Evolutionary conservation across 1,140 invertebrate genomes (phyloP).

Genomic region (Anoplolepis gracilipes): DNA sequence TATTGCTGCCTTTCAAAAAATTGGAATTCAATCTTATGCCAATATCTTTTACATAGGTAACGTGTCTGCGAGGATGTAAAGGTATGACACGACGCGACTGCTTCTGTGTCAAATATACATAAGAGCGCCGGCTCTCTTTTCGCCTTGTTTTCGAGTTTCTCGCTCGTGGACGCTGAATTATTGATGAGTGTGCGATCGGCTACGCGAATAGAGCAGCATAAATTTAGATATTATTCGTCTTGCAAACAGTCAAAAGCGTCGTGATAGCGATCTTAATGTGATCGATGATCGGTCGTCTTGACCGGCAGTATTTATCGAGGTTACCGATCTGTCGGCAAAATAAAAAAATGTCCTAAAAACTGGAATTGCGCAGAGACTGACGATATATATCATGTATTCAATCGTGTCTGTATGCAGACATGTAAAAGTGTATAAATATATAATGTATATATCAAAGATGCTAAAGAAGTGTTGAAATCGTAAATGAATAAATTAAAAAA

Average conservation of each 20-base stretch:
- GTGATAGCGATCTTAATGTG: slow-evolving; percentile 64
- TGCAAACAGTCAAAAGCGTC: slow-evolving; percentile 36
- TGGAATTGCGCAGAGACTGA: slow-evolving; percentile 2
- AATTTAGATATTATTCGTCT: slow-evolving; percentile 74
- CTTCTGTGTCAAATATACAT: slow-evolving; percentile 25
- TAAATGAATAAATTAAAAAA: background rate
- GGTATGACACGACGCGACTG: slow-evolving; percentile 13
- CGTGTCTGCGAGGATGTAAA: slow-evolving; percentile 61
- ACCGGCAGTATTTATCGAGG: slow-evolving; percentile 63
- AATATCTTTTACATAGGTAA: slow-evolving; percentile 60
- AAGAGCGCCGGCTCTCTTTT: slow-evolving; percentile 65
- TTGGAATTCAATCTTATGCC: slow-evolving; percentile 68
- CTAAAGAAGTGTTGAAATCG: background rate
- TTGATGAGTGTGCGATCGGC: slow-evolving; percentile 74
- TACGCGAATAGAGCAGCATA: slow-evolving; percentile 56
- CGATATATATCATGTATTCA: background rate
- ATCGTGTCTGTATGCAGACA: background rate
- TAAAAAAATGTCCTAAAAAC: slow-evolving; percentile 47
- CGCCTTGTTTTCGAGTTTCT: slow-evolving; percentile 75
- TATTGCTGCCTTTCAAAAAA: slow-evolving; percentile 46
- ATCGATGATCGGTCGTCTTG: slow-evolving; percentile 65
- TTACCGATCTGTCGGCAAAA: slow-evolving; percentile 61
- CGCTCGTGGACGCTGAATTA: slow-evolving; percentile 76
- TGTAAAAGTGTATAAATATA: background rate
- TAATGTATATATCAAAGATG: background rate